Conservation (phyloP, 2,113 vertebrate species). For the Paralichthys olivaceus region DNA sequence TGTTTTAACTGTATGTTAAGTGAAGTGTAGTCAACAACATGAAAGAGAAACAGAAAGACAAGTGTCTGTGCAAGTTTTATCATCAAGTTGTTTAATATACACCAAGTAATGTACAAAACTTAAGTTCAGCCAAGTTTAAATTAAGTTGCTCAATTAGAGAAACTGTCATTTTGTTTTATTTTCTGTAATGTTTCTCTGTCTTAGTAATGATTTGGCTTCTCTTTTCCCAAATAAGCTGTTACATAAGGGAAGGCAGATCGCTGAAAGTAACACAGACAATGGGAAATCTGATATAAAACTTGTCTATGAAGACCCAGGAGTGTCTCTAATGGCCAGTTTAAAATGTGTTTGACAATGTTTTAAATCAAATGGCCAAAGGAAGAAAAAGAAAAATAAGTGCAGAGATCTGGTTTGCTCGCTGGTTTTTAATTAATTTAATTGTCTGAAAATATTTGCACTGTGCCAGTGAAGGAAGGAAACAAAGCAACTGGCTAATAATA, state of each 20-base stretch:
- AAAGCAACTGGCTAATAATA: neutral
- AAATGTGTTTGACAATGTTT: conserved; percentile 12
- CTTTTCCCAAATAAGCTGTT: neutral
- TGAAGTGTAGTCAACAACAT: conserved; percentile 16
- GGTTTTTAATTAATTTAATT: neutral
- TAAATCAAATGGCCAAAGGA: neutral
- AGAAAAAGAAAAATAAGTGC: neutral
- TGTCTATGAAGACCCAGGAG: conserved; percentile 7
- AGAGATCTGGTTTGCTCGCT: neutral
- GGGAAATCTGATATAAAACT: conserved; percentile 4
- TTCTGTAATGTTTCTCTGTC: conserved; percentile 6
- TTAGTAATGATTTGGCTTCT: neutral
- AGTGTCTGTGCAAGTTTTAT: conserved; percentile 21
- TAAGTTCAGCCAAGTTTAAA: conserved; percentile 7
- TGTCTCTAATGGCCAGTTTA: conserved; percentile 18
- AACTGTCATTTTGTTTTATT: neutral
- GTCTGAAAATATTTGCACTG: conserved; percentile 33
- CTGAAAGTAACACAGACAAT: neutral
- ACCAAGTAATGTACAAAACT: conserved; percentile 32
- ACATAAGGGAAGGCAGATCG: neutral
- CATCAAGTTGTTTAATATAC: neutral
- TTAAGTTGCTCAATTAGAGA: neutral
- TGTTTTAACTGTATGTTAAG: conserved; percentile 13
- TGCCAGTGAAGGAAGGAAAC: neutral
- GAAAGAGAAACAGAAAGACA: conserved; percentile 10